Evolutionary conservation across 2,113 vertebrate species (phyloP).

Genomic region (Macaca nemestrina): DNA sequence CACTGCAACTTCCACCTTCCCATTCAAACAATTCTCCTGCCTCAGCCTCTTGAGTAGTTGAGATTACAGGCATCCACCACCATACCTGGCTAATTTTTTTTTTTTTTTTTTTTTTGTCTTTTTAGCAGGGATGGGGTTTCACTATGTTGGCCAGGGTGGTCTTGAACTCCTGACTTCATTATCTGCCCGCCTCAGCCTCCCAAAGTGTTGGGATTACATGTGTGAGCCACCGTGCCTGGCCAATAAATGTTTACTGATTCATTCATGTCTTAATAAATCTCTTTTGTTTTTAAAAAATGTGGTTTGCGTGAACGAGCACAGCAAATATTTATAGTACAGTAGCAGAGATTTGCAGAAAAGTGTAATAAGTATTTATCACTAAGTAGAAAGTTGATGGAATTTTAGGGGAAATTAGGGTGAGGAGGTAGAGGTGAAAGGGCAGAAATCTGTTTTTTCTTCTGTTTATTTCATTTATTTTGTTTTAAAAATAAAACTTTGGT

Average conservation of each 20-base stretch:
- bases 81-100: no score
- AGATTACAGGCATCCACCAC: no score
- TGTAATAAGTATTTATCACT: not conserved
- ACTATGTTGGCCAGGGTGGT: no score
- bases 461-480: not conserved
- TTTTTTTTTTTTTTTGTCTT: no score
- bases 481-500: conserved; percentile 15
- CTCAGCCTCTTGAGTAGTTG: no score
- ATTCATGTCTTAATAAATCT: not conserved
- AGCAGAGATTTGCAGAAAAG: not conserved
- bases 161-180: no score
- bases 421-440: not conserved
- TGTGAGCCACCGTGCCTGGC: no score
- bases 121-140: no score
- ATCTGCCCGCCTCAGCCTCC: no score
- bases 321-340: not conserved
- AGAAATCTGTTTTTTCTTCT: not conserved
- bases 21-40: no score
- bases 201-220: no score
- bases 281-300: not conserved
- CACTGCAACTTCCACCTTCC: no score
- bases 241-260: not conserved
- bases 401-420: not conserved
- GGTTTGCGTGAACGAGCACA: not conserved
- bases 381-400: not conserved